Evolutionary conservation across 1,140 invertebrate genomes (phyloP).

Genomic region (Lordiphosa collinella): DNA sequence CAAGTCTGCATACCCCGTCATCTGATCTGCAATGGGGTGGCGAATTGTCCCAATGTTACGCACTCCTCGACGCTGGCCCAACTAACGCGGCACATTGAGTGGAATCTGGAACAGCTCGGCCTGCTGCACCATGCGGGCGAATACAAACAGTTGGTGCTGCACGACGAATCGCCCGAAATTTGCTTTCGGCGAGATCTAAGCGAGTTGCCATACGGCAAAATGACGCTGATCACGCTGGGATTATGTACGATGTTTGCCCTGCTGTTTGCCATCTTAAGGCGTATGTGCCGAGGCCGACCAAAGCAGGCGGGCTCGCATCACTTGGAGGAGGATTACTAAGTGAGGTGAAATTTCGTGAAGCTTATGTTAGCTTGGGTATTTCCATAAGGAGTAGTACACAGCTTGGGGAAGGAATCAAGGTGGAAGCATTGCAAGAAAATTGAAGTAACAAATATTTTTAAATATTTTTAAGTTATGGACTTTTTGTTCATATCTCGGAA

Average conservation of each 20-base stretch:
- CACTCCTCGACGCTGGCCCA: conserved; percentile 80
- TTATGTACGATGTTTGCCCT: conserved; percentile 77
- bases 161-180: conserved; percentile 85
- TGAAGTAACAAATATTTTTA: too few relatives aligned
- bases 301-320: conserved; percentile 51
- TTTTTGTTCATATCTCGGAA: too few relatives aligned
- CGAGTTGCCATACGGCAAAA: conserved; percentile 80
- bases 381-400: neutral
- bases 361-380: conserved; percentile 4
- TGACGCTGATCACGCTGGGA: conserved; percentile 81
- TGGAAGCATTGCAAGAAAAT: too few relatives aligned
- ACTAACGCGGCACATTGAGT: conserved; percentile 81
- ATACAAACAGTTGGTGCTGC: conserved; percentile 79
- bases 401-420: too few relatives aligned
- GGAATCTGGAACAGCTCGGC: conserved; percentile 82
- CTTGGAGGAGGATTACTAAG: conserved; percentile 60
- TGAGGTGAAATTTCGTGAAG: conserved; percentile 9
- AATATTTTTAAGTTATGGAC: too few relatives aligned
- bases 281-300: conserved; percentile 76
- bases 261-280: conserved; percentile 78
- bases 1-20: conserved; percentile 89
- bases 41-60: conserved; percentile 86
- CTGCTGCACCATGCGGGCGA: conserved; percentile 80
- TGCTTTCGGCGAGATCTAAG: conserved; percentile 80
- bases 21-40: conserved; percentile 91